Evolutionary conservation across 1,140 invertebrate genomes (phyloP).

Genomic region (Plodia interpunctella): DNA sequence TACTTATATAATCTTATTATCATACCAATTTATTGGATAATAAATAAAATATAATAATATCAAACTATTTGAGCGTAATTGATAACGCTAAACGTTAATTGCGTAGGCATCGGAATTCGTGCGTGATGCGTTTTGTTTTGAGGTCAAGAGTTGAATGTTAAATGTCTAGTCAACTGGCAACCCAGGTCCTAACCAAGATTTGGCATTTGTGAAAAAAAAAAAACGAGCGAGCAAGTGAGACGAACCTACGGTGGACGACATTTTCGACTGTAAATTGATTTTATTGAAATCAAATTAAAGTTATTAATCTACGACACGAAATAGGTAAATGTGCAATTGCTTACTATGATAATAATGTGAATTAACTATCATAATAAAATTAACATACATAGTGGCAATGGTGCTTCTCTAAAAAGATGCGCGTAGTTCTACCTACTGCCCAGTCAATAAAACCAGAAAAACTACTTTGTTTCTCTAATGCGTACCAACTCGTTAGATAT

Average conservation of each 20-base stretch:
- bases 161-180: not conserved
- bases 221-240: conserved; percentile 12
- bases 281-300: not conserved
- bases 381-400: not conserved
- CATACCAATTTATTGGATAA: too few relatives aligned
- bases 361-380: not conserved
- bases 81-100: too few relatives aligned
- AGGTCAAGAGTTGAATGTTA: not conserved
- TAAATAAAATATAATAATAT: too few relatives aligned
- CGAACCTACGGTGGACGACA: not conserved
- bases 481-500: conserved; percentile 23
- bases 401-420: conserved; percentile 15
- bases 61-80: too few relatives aligned
- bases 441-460: conserved; percentile 38
- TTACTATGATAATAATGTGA: not conserved
- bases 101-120: too few relatives aligned
- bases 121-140: not conserved
- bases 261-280: conserved; percentile 3
- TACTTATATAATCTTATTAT: too few relatives aligned
- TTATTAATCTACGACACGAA: not conserved
- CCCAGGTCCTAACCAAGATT: too few relatives aligned
- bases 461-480: conserved; percentile 32
- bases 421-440: conserved; percentile 20
- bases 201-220: conserved; percentile 6
- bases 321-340: not conserved